A percentile compares a stretch with the other conserved stretches of the same genome.
Conservation (phyloP, 1,140 invertebrate species). For the Drosophila albomicans region DNA sequence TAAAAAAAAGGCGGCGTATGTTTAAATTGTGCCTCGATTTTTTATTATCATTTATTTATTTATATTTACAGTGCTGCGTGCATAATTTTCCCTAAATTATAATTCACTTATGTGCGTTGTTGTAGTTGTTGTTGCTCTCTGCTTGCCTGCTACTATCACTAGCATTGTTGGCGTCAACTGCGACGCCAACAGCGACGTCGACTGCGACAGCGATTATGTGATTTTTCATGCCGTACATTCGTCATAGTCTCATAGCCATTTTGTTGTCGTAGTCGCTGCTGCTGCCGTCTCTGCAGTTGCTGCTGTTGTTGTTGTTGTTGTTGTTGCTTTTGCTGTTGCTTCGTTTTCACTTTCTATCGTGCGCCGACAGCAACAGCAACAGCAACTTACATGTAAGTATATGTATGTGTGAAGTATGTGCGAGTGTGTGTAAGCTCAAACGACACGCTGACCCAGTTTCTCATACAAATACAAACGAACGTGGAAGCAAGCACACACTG, state of each 20-base stretch:
- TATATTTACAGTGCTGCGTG: constrained; percentile 72
- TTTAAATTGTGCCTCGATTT: constrained; percentile 60
- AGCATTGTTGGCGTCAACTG: neutral
- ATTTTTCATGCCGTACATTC: constrained; percentile 77
- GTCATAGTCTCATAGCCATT: constrained; percentile 74
- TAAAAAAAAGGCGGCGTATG: constrained; percentile 18
- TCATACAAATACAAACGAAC: constrained; percentile 72
- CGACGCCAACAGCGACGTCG: constrained; percentile 20
- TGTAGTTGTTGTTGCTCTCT: constrained; percentile 35
- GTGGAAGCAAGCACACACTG: constrained; percentile 81
- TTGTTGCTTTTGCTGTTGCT: constrained; percentile 56
- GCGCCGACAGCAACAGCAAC: constrained; percentile 63
- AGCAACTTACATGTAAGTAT: constrained; percentile 80
- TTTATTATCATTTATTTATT: constrained; percentile 69
- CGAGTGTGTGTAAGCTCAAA: constrained; percentile 60
- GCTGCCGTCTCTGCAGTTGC: constrained; percentile 36
- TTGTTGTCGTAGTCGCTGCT: constrained; percentile 77
- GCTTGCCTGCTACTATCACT: constrained; percentile 4
- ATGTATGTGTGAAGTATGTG: constrained; percentile 53
- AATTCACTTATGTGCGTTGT: constrained; percentile 62
- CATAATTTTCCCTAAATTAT: constrained; percentile 84
- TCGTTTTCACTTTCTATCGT: constrained; percentile 83
- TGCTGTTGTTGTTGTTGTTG: constrained; percentile 51
- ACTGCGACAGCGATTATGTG: constrained; percentile 72
- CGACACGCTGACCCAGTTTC: constrained; percentile 83